Evolutionary conservation across 2,113 vertebrate species (phyloP).

Genomic region (Neodon shergylaensis): DNA sequence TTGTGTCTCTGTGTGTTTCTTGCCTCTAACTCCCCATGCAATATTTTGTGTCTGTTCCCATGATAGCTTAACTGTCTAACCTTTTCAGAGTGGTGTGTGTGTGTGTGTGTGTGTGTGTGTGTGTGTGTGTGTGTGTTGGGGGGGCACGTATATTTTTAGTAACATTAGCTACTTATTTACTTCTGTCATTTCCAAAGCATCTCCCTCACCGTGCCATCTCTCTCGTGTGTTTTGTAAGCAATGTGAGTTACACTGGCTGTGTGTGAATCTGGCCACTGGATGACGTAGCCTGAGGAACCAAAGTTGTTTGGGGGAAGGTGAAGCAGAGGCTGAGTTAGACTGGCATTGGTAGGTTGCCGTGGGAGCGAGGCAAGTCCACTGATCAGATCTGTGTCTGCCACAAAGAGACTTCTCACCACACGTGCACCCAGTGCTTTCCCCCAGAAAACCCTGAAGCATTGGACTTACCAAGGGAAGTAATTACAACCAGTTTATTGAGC

Average conservation of each 20-base stretch:
- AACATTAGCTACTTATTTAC: slow-evolving; percentile 39
- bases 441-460: neutral
- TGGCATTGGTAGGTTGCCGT: neutral
- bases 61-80: slow-evolving; percentile 88
- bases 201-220: slow-evolving; percentile 4
- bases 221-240: slow-evolving; percentile 30
- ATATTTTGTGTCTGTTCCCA: slow-evolving; percentile 83
- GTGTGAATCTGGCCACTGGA: slow-evolving; percentile 1
- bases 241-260: slow-evolving; percentile 3
- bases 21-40: slow-evolving; percentile 85
- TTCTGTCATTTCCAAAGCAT: slow-evolving; percentile 61
- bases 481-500: neutral
- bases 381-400: neutral
- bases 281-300: neutral
- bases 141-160: neutral
- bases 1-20: slow-evolving; percentile 83
- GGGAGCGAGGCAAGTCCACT: neutral
- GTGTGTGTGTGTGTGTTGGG: neutral
- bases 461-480: neutral
- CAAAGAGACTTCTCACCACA: neutral
- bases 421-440: neutral
- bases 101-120: neutral
- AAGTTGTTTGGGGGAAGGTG: neutral
- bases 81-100: slow-evolving; percentile 55
- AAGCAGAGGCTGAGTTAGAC: neutral